Percentiles rank a stretch among this genome's conserved stretches.
phyloP scores from a whole-genome alignment of 2,113 vertebrate species.

The Pteronura brasiliensis region DNA sequence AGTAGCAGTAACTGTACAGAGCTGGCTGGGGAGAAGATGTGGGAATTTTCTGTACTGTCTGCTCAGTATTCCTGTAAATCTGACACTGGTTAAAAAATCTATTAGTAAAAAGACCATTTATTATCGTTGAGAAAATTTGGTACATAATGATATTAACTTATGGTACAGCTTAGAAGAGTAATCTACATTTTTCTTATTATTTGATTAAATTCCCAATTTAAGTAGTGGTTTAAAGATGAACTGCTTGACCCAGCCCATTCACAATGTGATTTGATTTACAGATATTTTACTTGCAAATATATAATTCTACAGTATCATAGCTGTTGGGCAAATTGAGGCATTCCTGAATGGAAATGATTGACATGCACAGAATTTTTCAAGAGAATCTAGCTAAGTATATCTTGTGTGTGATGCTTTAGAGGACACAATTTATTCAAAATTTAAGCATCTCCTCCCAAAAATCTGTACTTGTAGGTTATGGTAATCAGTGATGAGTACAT shows the following conservation, averaged over 20 bases:
- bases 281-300: slow-evolving; percentile 10
- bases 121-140: neutral
- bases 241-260: neutral
- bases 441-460: neutral
- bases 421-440: neutral
- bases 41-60: neutral
- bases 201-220: neutral
- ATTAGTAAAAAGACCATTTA: neutral
- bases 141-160: neutral
- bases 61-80: neutral
- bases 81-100: neutral
- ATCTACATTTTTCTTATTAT: slow-evolving; percentile 16
- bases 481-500: neutral
- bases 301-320: neutral
- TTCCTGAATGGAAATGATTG: neutral
- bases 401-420: neutral
- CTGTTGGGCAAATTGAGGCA: neutral
- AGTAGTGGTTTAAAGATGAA: neutral
- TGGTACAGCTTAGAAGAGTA: neutral
- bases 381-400: neutral
- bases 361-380: neutral
- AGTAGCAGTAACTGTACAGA: neutral
- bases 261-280: slow-evolving; percentile 27
- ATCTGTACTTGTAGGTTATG: neutral
- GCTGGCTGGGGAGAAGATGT: neutral